Conservation (phyloP, 2,888 invertebrate species). For the Drosophila austrosaltans region DNA sequence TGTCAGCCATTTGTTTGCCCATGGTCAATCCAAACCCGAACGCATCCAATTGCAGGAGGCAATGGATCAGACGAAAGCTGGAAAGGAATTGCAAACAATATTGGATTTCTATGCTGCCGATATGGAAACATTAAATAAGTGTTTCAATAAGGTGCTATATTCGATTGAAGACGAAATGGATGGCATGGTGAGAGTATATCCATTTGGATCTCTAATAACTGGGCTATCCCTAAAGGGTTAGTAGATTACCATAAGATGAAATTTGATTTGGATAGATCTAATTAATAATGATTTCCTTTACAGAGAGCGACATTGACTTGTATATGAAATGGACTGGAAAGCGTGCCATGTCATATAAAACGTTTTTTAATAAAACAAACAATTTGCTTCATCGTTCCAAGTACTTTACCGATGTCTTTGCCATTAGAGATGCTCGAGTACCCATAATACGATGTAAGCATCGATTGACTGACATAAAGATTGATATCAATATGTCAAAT, state of each 20-base stretch:
- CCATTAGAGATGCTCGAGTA: conserved; percentile 89
- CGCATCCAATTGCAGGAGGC: neutral
- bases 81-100: neutral
- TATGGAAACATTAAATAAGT: neutral
- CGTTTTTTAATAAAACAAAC: conserved; percentile 82
- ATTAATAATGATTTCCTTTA: neutral
- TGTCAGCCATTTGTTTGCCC: too few relatives aligned
- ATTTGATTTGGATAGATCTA: neutral
- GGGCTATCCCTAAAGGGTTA: conserved; percentile 87
- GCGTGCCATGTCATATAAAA: conserved; percentile 33
- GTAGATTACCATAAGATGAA: conserved; percentile 13
- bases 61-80: neutral
- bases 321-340: conserved; percentile 83
- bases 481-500: conserved; percentile 90
- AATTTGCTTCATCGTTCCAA: conserved; percentile 82
- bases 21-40: neutral
- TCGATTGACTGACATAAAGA: conserved; percentile 85
- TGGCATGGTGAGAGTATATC: conserved; percentile 81
- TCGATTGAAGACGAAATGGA: conserved; percentile 70
- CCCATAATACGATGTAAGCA: conserved; percentile 91
- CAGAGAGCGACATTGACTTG: conserved; percentile 89
- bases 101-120: neutral
- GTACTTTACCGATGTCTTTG: conserved; percentile 85
- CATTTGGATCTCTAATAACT: conserved; percentile 90
- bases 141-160: conserved; percentile 47